Base-by-base conservation (phyloP, 2,888 invertebrate species). In the Villa cingulata region DNA sequence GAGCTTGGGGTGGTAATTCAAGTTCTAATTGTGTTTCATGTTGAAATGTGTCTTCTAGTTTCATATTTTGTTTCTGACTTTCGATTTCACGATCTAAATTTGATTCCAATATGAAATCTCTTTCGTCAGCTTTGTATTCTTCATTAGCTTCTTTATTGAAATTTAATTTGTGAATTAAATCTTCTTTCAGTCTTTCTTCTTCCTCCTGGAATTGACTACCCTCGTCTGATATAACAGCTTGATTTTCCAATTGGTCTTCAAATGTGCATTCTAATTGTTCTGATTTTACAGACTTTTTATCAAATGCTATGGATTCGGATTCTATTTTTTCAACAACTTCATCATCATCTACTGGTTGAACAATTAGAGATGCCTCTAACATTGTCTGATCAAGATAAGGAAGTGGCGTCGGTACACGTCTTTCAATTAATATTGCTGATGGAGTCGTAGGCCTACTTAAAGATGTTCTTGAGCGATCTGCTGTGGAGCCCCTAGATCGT, bases 301-400 rank as follows among this genome's bases (percentile, higher is more conserved):
- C 29, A 12, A 14, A 32, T 1, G 12, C 12, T 12, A 14, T 14
- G 3, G 29, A 14, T 32, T 32, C 29, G 12, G 29, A 32, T 12
- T 32, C 29, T 9, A 32, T 32, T 32, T 32, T 32, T 32, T 32
- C 12, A 32, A 32, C 12, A 64, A 51, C 34, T 57, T 64, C 43
- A 43, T 73, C 73, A 41, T 74, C 72, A 57, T 78, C 75, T 53
- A 81, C 74, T 14, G 77, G 81, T 55, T 80, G 75, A 18, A 83
- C 81, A 15, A 80, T 72, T 40, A 83, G 63, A 6, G 78, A 74
- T 2, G 80, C 82, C 62, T 80, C 80, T 14, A 82, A 65, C 57
- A 76, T 57, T 5, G 70, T 77, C 67, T 77, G 80, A 60, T 78
- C 75, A 41, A 74, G 74, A 48, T 75, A 76, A 50, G 74, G 70